A percentile compares a stretch with the other conserved stretches of the same genome.
phyloP scores from a whole-genome alignment of 1,140 invertebrate genomes.

The Halictus rubicundus region DNA sequence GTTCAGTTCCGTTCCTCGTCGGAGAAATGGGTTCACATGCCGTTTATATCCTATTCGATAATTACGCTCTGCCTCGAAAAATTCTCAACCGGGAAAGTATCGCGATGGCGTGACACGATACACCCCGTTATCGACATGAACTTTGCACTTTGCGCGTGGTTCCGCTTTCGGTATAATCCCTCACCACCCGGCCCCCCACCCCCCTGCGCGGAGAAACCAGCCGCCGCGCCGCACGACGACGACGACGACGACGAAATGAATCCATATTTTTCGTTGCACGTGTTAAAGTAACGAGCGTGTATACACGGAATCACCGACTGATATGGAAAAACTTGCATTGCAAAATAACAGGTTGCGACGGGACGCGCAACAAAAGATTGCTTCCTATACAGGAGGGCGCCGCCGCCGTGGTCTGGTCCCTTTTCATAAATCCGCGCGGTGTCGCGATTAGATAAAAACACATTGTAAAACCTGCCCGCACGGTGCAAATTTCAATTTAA shows the following conservation, averaged over 20 bases:
- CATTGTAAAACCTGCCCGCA: slow-evolving; percentile 10
- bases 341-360: slow-evolving; percentile 26
- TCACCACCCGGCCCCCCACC: background rate
- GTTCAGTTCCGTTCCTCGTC: slow-evolving; percentile 65
- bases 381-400: slow-evolving; percentile 14
- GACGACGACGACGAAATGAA: slow-evolving; percentile 27
- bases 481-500: slow-evolving; percentile 14
- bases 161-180: slow-evolving; percentile 52
- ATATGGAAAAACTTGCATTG: slow-evolving; percentile 35
- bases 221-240: too few relatives aligned
- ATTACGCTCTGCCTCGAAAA: slow-evolving; percentile 69
- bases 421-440: slow-evolving; percentile 37
- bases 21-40: slow-evolving; percentile 63
- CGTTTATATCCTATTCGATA: slow-evolving; percentile 74
- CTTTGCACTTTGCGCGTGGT: slow-evolving; percentile 63
- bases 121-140: slow-evolving; percentile 79
- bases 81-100: slow-evolving; percentile 70
- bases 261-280: slow-evolving; percentile 48
- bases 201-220: too few relatives aligned
- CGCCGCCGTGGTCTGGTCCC: background rate
- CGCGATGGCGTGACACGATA: slow-evolving; percentile 75
- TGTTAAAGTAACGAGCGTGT: slow-evolving; percentile 25
- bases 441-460: slow-evolving; percentile 33
- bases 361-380: slow-evolving; percentile 39
- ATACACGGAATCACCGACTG: slow-evolving; percentile 19